A percentile compares a stretch with the other conserved stretches of the same genome.
These are phyloP conservation scores for Spilarctia lutea DNA, from an alignment of 2,888 invertebrate genomes.

Conservation along the genomic window DNA sequence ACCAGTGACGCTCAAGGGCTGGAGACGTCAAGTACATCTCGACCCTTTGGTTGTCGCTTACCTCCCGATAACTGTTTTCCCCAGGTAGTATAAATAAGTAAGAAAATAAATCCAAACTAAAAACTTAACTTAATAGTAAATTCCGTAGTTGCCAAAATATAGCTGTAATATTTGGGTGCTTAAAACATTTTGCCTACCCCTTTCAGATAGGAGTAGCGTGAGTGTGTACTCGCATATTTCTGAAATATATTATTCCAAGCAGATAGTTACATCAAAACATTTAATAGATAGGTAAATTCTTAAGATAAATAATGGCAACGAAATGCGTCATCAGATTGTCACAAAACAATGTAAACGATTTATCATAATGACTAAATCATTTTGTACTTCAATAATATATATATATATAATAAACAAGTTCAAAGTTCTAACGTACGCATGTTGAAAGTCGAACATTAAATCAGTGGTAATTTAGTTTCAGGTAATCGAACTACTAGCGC, in stretches of 20 bases:
- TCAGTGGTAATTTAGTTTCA: background rate
- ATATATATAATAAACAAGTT: background rate
- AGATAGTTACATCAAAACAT: background rate
- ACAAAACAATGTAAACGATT: conserved; percentile 2
- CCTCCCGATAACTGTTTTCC: background rate
- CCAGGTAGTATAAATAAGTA: too few relatives aligned
- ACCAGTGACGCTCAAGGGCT: too few relatives aligned
- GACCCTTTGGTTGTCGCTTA: background rate
- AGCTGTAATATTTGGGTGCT: too few relatives aligned
- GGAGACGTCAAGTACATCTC: too few relatives aligned
- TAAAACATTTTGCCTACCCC: too few relatives aligned
- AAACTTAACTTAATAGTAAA: too few relatives aligned
- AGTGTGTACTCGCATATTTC: background rate
- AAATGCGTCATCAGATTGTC: background rate
- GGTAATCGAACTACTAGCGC: conserved; percentile 60
- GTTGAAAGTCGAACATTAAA: background rate
- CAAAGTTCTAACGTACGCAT: background rate
- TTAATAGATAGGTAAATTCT: background rate
- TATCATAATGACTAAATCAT: conserved; percentile 1
- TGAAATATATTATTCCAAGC: background rate
- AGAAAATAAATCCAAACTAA: too few relatives aligned
- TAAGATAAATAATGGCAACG: background rate
- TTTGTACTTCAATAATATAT: background rate
- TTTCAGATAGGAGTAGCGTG: too few relatives aligned
- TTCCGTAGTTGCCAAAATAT: too few relatives aligned